Conservation (phyloP, 2,797 vertebrate species). For the Eurystomus glaucurus region DNA sequence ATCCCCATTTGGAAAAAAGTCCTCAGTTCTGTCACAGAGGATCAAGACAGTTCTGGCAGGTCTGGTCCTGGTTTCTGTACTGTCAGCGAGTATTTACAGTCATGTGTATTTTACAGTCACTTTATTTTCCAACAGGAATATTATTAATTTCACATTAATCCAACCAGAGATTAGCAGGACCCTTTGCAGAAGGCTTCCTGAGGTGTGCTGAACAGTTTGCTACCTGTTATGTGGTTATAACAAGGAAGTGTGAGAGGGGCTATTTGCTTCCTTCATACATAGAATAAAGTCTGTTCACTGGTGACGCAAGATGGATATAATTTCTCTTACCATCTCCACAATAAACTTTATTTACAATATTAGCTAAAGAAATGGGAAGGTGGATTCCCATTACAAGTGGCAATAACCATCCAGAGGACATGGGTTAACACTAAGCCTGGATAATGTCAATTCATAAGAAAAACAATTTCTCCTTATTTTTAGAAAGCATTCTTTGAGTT, state of each 20-base stretch:
- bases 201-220: neutral
- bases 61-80: neutral
- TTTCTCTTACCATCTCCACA: conserved; percentile 4
- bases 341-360: conserved; percentile 21
- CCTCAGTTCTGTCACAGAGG: neutral
- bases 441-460: conserved; percentile 16
- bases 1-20: neutral
- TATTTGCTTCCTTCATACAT: neutral
- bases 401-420: neutral
- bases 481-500: neutral
- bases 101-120: fast-evolving
- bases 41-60: neutral
- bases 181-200: neutral
- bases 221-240: neutral
- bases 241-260: neutral
- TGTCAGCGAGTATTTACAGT: neutral
- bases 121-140: neutral
- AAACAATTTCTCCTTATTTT: conserved; percentile 38
- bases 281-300: neutral
- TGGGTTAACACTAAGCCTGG: neutral
- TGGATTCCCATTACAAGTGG: neutral
- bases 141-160: neutral
- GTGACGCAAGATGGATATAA: neutral
- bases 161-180: neutral
- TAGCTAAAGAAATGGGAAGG: conserved; percentile 27